phyloP scores from a whole-genome alignment of 2,113 vertebrate species.

The Lagopus muta region DNA sequence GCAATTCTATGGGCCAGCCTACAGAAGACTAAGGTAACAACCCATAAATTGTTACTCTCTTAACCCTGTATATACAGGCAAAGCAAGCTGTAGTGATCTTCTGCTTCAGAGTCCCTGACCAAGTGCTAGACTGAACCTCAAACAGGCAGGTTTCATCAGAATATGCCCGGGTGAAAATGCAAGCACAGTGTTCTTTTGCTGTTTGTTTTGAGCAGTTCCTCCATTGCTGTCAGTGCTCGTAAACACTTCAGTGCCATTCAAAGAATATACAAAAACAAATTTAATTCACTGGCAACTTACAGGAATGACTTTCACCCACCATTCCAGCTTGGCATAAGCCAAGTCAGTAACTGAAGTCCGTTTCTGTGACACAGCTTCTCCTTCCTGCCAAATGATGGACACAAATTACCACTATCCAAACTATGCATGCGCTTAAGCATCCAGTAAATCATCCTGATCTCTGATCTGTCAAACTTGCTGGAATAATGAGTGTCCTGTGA shows the following conservation, averaged over 20 bases:
- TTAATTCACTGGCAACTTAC: constrained; percentile 74
- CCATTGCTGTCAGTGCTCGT: background rate
- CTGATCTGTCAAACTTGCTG: constrained; percentile 68
- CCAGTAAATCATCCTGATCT: constrained; percentile 70
- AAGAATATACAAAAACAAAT: constrained; percentile 73
- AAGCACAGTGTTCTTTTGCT: background rate
- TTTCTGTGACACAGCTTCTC: constrained; percentile 11
- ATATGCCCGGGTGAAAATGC: background rate
- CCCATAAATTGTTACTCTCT: background rate
- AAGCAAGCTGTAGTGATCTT: background rate
- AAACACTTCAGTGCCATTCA: constrained; percentile 82
- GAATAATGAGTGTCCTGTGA: constrained; percentile 80
- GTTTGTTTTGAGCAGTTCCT: background rate
- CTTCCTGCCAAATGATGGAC: constrained; percentile 65
- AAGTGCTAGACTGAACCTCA: background rate
- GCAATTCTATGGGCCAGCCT: background rate
- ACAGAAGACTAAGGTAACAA: background rate
- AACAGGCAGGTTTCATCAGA: background rate
- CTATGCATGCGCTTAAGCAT: constrained; percentile 60
- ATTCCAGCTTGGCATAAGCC: constrained; percentile 45
- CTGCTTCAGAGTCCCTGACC: accelerated
- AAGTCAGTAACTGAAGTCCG: constrained; percentile 66
- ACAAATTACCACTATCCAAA: constrained; percentile 75
- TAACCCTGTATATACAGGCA: accelerated
- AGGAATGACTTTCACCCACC: constrained; percentile 34